phyloP scores from a whole-genome alignment of 2,113 vertebrate genomes.

The Sturnus vulgaris region DNA sequence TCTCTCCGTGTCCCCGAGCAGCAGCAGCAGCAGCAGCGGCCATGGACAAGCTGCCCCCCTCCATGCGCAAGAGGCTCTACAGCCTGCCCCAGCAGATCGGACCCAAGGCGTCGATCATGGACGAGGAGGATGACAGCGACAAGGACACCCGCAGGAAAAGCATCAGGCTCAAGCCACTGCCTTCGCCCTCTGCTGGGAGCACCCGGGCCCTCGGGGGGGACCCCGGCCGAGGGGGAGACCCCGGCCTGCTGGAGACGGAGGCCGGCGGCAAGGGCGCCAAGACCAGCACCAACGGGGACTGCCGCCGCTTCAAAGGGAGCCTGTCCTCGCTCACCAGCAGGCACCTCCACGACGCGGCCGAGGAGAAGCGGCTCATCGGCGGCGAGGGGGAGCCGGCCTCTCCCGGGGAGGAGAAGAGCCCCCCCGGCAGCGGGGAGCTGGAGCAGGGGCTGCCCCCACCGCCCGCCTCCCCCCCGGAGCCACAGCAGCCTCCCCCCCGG shows the following conservation, averaged over 20 bases:
- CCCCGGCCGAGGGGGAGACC: conserved; percentile 9
- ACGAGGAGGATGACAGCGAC: conserved; percentile 84
- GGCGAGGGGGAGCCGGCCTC: conserved; percentile 86
- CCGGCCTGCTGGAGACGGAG: conserved; percentile 63
- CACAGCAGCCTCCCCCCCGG: conserved; percentile 66
- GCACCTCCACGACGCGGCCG: conserved; percentile 86
- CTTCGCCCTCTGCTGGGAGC: conserved; percentile 80
- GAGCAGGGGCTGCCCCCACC: conserved; percentile 67
- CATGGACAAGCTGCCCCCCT: conserved; percentile 94
- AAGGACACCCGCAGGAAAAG: conserved; percentile 91
- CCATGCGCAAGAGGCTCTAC: conserved; percentile 98
- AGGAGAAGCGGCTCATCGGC: conserved; percentile 89
- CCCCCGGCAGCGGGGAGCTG: conserved; percentile 69
- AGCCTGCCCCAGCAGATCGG: conserved; percentile 97
- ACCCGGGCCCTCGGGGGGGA: conserved; percentile 63
- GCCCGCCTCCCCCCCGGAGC: conserved; percentile 8
- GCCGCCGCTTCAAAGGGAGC: conserved; percentile 92
- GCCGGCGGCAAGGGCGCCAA: conserved; percentile 79
- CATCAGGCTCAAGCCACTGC: conserved; percentile 90
- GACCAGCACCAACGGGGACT: conserved; percentile 96
- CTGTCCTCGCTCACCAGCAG: conserved; percentile 92
- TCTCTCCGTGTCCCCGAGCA: neutral
- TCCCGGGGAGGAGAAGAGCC: conserved; percentile 79
- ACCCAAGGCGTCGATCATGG: conserved; percentile 90
- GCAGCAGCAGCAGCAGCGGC: conserved; percentile 19